Conservation (phyloP, 2,113 vertebrate genomes). For the Myanophis thanlyinensis region DNA sequence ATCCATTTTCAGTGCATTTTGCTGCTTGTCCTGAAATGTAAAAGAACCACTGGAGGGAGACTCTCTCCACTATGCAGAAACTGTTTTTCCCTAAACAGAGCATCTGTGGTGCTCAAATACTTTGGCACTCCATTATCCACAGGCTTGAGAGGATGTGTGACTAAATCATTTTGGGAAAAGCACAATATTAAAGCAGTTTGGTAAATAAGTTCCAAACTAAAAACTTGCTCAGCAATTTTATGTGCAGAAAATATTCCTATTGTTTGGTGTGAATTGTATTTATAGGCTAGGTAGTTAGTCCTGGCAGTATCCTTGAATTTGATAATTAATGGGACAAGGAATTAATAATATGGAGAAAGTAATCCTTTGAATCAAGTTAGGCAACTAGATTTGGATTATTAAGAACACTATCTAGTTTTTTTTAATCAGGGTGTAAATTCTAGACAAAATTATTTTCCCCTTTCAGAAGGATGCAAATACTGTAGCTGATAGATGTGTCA, state of each 20-base stretch:
- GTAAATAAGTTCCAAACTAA: background rate
- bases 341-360: background rate
- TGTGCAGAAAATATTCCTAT: background rate
- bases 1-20: background rate
- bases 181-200: background rate
- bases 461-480: background rate
- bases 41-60: background rate
- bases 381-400: background rate
- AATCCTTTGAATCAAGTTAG: background rate
- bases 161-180: background rate
- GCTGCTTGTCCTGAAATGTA: background rate
- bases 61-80: background rate
- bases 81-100: background rate
- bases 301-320: background rate
- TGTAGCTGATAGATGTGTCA: background rate
- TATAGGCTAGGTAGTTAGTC: background rate
- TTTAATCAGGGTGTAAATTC: background rate
- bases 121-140: background rate
- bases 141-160: background rate
- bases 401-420: background rate
- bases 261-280: background rate
- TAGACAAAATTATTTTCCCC: background rate
- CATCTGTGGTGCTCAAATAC: background rate
- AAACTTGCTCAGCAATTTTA: background rate
- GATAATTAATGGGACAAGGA: background rate